Evolutionary conservation across 2,113 vertebrate species (phyloP).

Genomic region (Cephalopholis sonnerati): DNA sequence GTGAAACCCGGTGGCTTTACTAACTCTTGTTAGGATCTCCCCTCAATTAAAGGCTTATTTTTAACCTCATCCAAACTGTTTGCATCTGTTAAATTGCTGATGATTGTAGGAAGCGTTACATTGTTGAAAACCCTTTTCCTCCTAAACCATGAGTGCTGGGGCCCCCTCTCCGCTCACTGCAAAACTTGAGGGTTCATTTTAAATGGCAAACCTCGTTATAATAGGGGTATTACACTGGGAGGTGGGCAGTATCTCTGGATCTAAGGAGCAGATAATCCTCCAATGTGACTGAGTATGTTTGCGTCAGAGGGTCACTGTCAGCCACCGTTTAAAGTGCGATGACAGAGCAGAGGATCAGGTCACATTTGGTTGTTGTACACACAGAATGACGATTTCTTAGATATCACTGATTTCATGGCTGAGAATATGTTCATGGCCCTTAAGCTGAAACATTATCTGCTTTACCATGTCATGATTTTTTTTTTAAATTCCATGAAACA

Average conservation of each 20-base stretch:
- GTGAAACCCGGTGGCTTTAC: slow-evolving; percentile 18
- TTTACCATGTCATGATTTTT: not conserved
- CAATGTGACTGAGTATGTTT: slow-evolving; percentile 15
- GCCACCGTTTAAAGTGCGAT: slow-evolving; percentile 1
- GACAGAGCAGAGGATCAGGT: not conserved
- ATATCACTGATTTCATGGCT: slow-evolving; percentile 6
- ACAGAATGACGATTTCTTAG: not conserved
- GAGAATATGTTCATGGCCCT: not conserved
- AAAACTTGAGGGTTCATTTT: slow-evolving; percentile 6
- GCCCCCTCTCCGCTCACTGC: not conserved
- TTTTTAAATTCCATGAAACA: not conserved
- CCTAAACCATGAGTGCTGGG: not conserved
- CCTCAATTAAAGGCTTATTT: slow-evolving; percentile 48
- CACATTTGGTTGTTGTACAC: not conserved
- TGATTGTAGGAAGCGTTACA: slow-evolving; percentile 18
- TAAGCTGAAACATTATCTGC: not conserved
- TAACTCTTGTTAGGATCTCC: slow-evolving; percentile 45
- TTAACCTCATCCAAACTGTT: slow-evolving; percentile 51
- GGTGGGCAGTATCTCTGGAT: not conserved
- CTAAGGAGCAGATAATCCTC: slow-evolving; percentile 5
- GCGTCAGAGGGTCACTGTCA: slow-evolving; percentile 1
- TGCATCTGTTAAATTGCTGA: slow-evolving; percentile 40
- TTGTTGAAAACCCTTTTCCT: slow-evolving; percentile 23
- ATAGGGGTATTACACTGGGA: slow-evolving; percentile 13
- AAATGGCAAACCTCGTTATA: slow-evolving; percentile 5